Conservation (phyloP, 2,797 vertebrate genomes). For the Poeciliopsis gracilis region DNA sequence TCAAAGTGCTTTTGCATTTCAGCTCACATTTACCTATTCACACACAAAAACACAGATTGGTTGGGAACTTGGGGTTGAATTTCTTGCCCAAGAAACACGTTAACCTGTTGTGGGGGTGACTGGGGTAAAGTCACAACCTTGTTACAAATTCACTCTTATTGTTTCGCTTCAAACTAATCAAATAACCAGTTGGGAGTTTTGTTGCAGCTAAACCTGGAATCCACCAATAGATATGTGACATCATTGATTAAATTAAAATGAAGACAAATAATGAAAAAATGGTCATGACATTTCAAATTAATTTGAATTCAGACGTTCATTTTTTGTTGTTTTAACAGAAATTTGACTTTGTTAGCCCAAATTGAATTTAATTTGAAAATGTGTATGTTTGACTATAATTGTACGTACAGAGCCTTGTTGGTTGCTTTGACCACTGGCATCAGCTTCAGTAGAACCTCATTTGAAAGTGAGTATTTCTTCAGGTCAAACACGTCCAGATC, state of each 20-base stretch:
- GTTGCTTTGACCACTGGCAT: constrained; percentile 1
- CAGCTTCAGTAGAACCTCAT: neutral
- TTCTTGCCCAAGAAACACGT: neutral
- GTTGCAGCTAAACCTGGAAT: neutral
- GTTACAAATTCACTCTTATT: neutral
- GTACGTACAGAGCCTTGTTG: neutral
- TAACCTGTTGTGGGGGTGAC: neutral
- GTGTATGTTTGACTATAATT: neutral
- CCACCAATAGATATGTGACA: neutral
- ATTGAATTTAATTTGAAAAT: neutral
- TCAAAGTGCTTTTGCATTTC: no score
- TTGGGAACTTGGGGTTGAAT: no score
- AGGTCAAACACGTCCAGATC: neutral
- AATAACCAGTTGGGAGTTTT: neutral
- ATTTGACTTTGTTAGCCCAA: neutral
- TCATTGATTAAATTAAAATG: neutral
- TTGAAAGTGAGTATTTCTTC: neutral
- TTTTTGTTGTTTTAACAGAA: neutral
- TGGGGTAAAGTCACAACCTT: neutral
- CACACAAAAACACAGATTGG: no score
- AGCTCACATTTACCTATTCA: no score
- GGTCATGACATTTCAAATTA: fast-evolving
- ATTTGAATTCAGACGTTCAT: neutral
- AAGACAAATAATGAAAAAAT: neutral
- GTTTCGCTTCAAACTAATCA: neutral